phyloP scores from a whole-genome alignment of 2,888 invertebrate genomes.

The Dione vanillae region DNA sequence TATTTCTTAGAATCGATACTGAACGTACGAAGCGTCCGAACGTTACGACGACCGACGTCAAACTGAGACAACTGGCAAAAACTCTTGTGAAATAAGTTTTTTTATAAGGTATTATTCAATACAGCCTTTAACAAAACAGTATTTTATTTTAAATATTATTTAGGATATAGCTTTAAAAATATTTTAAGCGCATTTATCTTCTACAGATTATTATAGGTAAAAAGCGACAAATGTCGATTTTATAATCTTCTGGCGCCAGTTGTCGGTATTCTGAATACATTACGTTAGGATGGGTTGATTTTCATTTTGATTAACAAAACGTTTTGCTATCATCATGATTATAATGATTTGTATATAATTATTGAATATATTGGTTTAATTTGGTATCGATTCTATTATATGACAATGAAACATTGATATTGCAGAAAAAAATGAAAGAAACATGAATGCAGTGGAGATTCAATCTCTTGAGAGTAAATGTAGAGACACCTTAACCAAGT shows the following conservation, averaged over 20 bases:
- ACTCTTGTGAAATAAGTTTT: slow-evolving; percentile 33
- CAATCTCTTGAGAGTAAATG: no score
- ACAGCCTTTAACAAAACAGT: neutral
- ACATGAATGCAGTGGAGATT: no score
- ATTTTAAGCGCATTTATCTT: no score
- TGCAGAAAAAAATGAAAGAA: no score
- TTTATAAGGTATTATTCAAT: slow-evolving; percentile 7
- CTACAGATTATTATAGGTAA: neutral
- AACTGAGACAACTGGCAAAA: slow-evolving; percentile 44
- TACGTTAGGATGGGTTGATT: neutral
- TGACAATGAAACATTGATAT: no score
- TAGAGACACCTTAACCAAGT: no score
- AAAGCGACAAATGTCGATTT: slow-evolving; percentile 8
- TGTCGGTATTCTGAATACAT: neutral
- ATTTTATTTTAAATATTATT: neutral
- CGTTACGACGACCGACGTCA: slow-evolving; percentile 39
- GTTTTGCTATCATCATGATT: neutral
- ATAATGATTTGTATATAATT: no score
- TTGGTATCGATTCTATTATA: no score
- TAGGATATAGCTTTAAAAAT: neutral
- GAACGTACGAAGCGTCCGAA: slow-evolving; percentile 36
- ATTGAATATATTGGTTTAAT: no score
- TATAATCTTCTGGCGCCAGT: slow-evolving; percentile 21
- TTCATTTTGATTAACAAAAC: neutral
- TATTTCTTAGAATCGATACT: slow-evolving; percentile 28